phyloP scores from a whole-genome alignment of 2,797 vertebrate species.

The Rhyacichthys aspro region DNA sequence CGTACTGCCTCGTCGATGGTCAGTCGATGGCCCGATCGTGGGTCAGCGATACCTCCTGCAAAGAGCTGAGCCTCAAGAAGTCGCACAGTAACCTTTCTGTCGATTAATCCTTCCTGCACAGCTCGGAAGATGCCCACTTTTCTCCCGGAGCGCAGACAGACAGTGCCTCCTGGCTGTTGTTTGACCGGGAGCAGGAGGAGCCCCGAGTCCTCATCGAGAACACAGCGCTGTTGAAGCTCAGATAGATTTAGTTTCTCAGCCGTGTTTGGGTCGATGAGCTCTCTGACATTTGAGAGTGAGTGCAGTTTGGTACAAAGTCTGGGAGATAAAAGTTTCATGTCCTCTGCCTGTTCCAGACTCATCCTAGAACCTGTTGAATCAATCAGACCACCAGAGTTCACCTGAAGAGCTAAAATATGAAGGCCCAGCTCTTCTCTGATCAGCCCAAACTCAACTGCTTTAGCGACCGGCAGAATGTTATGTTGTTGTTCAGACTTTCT shows the following conservation, averaged over 20 bases:
- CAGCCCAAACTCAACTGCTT: constrained; percentile 81
- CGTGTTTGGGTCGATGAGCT: constrained; percentile 93
- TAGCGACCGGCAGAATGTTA: constrained; percentile 71
- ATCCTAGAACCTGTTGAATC: constrained; percentile 64
- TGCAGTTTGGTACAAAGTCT: constrained; percentile 76
- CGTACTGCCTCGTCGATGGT: constrained; percentile 84
- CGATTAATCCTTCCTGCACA: constrained; percentile 90
- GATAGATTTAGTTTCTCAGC: constrained; percentile 85
- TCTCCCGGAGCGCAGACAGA: constrained; percentile 86
- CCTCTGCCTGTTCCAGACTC: constrained; percentile 81
- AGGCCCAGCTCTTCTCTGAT: constrained; percentile 85
- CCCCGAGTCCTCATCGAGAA: constrained; percentile 82
- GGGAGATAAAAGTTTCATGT: constrained; percentile 73
- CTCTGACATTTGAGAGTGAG: constrained; percentile 70
- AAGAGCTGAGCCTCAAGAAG: constrained; percentile 94
- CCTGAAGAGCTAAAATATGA: constrained; percentile 86
- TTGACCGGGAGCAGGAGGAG: constrained; percentile 87
- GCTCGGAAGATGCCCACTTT: constrained; percentile 91
- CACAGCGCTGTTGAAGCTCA: constrained; percentile 85
- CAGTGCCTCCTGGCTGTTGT: constrained; percentile 87
- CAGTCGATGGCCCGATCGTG: constrained; percentile 88
- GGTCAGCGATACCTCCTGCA: constrained; percentile 92
- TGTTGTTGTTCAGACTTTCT: constrained; percentile 33
- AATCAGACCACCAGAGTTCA: constrained; percentile 82
- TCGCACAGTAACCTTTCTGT: constrained; percentile 84